These are phyloP conservation scores for Lycopodina hypogea DNA, from an alignment of 37 sponge, comb jelly and placozoan genomes.

Conservation along the genomic window DNA sequence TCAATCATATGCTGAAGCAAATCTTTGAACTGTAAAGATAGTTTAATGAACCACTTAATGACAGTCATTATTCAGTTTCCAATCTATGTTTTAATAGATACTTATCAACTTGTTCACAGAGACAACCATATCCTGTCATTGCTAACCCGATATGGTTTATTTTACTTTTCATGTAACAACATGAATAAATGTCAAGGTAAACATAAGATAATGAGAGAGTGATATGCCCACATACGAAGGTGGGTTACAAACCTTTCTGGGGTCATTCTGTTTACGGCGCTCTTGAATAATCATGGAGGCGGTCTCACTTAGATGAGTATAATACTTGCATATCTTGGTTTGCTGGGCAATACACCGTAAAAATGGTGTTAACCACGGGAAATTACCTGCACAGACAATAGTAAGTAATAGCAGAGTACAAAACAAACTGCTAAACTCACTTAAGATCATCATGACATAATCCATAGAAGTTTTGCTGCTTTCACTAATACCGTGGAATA, in stretches of 20 bases:
- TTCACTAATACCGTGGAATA: constrained; percentile 13
- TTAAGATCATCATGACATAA: background rate
- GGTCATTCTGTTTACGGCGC: background rate
- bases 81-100: too few relatives aligned
- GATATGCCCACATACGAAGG: too few relatives aligned
- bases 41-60: too few relatives aligned
- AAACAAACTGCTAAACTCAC: background rate
- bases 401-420: background rate
- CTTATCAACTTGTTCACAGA: too few relatives aligned
- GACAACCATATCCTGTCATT: background rate
- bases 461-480: background rate
- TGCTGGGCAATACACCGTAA: background rate
- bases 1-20: constrained; percentile 54
- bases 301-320: background rate
- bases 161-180: too few relatives aligned
- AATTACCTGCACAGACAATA: constrained; percentile 17
- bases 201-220: too few relatives aligned
- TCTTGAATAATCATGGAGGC: background rate
- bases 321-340: background rate
- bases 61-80: too few relatives aligned
- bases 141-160: too few relatives aligned
- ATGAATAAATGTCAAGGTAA: too few relatives aligned
- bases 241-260: background rate
- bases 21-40: constrained; percentile 31
- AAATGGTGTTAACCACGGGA: constrained; percentile 14